Base-by-base conservation (phyloP, 1,140 invertebrate genomes). In the Diabrotica undecimpunctata region DNA sequence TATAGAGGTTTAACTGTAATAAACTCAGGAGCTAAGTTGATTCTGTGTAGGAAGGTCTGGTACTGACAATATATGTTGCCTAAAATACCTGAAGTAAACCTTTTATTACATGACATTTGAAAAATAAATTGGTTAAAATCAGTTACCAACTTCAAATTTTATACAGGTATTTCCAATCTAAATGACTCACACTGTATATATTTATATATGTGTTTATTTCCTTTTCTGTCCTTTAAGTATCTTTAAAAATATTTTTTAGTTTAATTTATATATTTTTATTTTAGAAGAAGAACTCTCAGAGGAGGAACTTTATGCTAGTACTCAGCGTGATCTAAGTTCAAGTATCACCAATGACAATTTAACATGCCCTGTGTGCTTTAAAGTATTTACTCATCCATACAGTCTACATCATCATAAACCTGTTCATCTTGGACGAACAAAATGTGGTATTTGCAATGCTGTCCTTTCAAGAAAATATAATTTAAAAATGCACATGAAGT, bases 401-500 rank as follows among this genome's bases (percentile, higher is more conserved):
- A 66, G 63, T 51, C 39, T 66, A 6, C 59, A 61, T 10, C 62
- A 69, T 51, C 67, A 69, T 46, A 59, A 62, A 61, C 64, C 66
- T 8, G 66, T 67, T 25, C 73, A 76, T 66, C 64, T 71, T 50
- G 70, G 72, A 36, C 62, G 72, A 38, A 77, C 74, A 11, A 70
- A 74, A 53, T 77, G 75, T 58, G 69, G 70, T 3, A 73, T 75
- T 14, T 77, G 75, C 57, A 38, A 64, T 63, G 71, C 51, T 35
- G 74, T 77, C 7, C 62, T 77, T 13, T 73, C 71, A 14, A 70
- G 75, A 52, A 75, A 73, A 53, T 75, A 75, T 55, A 73, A 75
- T 62, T 68, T 77, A 62, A 75, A 75, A 59, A 70, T 74, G 54
- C 76, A 77, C 50, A 67, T 77, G 39, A 62, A 67, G 37, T 72